A percentile compares a stretch with the other conserved stretches of the same genome.
Evolutionary conservation across 1,140 invertebrate genomes (phyloP).

Genomic region (Heliconius himera): DNA sequence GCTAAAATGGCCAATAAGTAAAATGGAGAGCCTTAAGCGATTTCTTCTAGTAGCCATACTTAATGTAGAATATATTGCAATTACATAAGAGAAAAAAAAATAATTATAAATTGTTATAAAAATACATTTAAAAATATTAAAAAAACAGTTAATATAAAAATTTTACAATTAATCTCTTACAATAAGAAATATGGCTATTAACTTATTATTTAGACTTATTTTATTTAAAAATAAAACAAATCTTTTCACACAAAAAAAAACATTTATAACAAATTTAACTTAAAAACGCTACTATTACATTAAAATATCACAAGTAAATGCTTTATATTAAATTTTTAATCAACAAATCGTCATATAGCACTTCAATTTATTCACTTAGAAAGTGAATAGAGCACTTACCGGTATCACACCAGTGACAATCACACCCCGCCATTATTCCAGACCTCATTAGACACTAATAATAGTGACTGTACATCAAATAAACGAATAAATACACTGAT

Average conservation of each 20-base stretch:
- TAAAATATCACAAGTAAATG: not conserved
- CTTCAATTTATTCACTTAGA: constrained; percentile 22
- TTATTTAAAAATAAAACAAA: no score
- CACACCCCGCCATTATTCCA: constrained; percentile 28
- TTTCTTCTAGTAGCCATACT: no score
- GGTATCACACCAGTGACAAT: constrained; percentile 27
- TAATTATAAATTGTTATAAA: no score
- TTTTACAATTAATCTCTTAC: no score
- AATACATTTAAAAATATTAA: no score
- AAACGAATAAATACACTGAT: constrained; percentile 18
- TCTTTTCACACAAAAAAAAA: not conserved
- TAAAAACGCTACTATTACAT: not conserved
- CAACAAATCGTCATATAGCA: not conserved
- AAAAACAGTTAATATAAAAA: no score
- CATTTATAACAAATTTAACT: not conserved
- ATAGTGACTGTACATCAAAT: constrained; percentile 23
- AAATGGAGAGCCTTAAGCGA: no score
- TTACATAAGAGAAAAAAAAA: no score
- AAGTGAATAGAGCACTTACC: constrained; percentile 29
- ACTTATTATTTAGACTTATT: no score
- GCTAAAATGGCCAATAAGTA: no score
- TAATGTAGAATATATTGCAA: no score
- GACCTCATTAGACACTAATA: constrained; percentile 24
- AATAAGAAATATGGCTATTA: no score
- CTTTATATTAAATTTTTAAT: not conserved